Percentiles rank a stretch among this genome's conserved stretches.
Evolutionary conservation across 2,113 vertebrate species (phyloP).

Genomic region (Scopus umbretta): DNA sequence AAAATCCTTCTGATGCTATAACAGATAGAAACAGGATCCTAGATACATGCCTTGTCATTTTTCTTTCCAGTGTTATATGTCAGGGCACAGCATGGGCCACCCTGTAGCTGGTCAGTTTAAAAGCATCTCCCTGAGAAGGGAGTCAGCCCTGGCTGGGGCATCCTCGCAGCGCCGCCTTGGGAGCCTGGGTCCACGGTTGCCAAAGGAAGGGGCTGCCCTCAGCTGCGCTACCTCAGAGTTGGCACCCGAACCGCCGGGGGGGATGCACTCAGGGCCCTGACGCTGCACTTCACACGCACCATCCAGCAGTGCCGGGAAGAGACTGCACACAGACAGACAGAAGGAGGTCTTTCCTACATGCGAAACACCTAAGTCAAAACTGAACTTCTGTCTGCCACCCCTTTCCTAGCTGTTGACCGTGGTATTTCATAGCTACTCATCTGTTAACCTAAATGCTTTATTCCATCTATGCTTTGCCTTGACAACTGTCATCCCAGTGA

Average conservation of each 20-base stretch:
- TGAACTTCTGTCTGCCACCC: not conserved
- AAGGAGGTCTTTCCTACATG: not conserved
- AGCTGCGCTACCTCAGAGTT: rapidly evolving
- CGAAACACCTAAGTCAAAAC: not conserved
- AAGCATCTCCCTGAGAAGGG: not conserved
- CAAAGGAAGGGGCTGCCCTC: not conserved
- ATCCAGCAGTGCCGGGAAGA: not conserved
- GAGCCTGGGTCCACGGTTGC: not conserved
- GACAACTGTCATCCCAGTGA: not conserved
- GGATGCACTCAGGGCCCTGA: rapidly evolving
- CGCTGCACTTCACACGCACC: not conserved
- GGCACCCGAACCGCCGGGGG: rapidly evolving
- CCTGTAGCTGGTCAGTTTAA: not conserved
- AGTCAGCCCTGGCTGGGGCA: no score
- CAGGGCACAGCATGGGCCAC: not conserved
- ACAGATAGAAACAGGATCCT: not conserved
- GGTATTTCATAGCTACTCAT: not conserved
- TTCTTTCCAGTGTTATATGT: not conserved
- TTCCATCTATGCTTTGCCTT: not conserved
- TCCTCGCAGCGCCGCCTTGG: no score
- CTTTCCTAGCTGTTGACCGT: not conserved
- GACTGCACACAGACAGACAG: not conserved
- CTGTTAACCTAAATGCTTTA: not conserved
- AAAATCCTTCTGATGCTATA: not conserved
- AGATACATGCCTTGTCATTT: not conserved